These are phyloP conservation scores for Lepilemur ruficaudatus DNA, from an alignment of 2,797 vertebrate species.

Conservation along the genomic window DNA sequence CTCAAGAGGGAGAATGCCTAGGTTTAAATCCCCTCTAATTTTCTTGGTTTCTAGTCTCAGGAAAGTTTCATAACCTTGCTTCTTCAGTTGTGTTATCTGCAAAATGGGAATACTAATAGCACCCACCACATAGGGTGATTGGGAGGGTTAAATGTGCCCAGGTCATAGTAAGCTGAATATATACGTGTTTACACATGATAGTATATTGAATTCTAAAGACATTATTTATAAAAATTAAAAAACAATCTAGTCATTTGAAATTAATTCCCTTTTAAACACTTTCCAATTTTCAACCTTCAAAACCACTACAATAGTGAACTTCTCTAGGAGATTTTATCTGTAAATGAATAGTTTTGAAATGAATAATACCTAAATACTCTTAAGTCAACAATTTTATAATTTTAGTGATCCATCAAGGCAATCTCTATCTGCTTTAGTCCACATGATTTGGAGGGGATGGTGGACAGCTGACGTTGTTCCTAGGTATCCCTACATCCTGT, in stretches of 20 bases:
- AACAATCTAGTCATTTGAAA: not conserved
- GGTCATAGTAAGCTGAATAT: not conserved
- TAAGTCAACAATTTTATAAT: not conserved
- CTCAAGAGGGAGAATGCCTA: not conserved
- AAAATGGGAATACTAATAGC: not conserved
- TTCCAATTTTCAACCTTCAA: not conserved
- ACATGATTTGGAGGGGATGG: not conserved
- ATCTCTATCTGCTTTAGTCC: not conserved
- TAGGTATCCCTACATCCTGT: rapidly evolving
- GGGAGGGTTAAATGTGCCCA: not conserved
- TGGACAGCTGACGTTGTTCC: not conserved
- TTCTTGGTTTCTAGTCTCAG: not conserved
- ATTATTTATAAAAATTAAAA: not conserved
- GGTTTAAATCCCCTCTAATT: not conserved
- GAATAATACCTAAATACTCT: not conserved
- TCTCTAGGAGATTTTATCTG: not conserved
- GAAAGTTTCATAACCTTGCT: not conserved
- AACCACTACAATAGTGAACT: not conserved
- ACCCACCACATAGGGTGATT: not conserved
- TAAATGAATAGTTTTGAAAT: not conserved
- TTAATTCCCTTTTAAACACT: not conserved
- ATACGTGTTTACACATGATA: not conserved
- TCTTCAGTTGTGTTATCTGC: not conserved
- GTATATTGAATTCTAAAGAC: not conserved
- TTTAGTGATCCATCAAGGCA: not conserved